Conservation (phyloP, 2,797 vertebrate species). For the Pseudochirops corinnae region DNA sequence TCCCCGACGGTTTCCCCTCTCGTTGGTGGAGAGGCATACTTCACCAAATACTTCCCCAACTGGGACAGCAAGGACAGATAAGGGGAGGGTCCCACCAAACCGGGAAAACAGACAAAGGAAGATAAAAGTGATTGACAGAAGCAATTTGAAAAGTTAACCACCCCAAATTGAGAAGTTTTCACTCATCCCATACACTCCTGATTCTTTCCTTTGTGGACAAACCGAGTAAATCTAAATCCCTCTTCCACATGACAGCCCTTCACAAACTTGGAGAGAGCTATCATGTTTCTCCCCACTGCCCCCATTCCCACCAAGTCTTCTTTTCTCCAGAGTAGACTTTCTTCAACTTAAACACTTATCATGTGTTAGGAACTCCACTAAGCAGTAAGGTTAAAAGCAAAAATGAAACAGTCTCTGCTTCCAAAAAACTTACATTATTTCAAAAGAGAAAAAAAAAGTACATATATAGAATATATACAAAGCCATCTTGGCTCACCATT, state of each 20-base stretch:
- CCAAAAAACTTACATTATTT: slow-evolving; percentile 57
- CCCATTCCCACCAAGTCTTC: neutral
- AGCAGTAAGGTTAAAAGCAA: slow-evolving; percentile 44
- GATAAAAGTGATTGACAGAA: too few species aligned
- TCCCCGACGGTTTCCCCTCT: too few species aligned
- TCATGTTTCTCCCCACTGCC: neutral
- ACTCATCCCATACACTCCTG: too few species aligned
- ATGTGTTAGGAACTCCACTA: neutral
- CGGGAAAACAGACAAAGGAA: too few species aligned
- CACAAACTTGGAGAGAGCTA: neutral
- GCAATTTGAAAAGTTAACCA: too few species aligned
- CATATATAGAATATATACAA: neutral
- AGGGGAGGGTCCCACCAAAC: too few species aligned
- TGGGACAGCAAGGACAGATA: too few species aligned
- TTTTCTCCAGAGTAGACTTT: neutral
- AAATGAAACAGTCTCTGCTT: slow-evolving; percentile 69
- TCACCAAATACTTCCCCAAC: too few species aligned
- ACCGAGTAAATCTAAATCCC: neutral
- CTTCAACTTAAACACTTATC: neutral
- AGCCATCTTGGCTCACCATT: neutral
- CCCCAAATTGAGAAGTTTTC: too few species aligned
- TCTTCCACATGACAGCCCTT: neutral
- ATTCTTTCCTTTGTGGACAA: neutral
- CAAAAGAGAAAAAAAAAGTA: slow-evolving; percentile 56
- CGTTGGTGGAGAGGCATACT: too few species aligned